Percentiles rank a stretch among this genome's conserved stretches.
These are phyloP conservation scores for Tetramorium bicarinatum DNA, from an alignment of 2,888 invertebrate species.

Conservation along the genomic window DNA sequence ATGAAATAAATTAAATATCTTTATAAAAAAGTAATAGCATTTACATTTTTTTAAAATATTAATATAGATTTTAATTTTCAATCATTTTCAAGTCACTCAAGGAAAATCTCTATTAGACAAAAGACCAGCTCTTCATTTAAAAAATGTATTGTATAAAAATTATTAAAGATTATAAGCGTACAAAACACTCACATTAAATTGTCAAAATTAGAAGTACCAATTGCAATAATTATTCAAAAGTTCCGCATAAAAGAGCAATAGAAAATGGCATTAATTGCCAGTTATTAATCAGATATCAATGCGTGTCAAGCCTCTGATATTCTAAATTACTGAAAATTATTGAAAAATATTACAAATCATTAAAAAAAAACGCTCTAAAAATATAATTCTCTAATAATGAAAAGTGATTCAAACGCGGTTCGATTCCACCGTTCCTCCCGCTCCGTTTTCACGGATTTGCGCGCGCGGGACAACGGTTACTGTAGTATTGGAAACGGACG, in stretches of 20 bases:
- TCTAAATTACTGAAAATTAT: background rate
- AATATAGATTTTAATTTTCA: background rate
- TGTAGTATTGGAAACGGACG: background rate
- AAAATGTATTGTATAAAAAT: background rate
- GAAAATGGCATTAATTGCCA: background rate
- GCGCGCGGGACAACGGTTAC: background rate
- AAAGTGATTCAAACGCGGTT: background rate
- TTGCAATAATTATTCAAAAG: background rate
- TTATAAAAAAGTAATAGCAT: background rate
- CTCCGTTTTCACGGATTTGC: background rate
- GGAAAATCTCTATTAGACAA: background rate
- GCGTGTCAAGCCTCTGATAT: too few relatives aligned
- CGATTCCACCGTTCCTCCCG: background rate
- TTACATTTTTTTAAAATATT: background rate
- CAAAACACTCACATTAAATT: background rate
- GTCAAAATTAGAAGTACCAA: background rate
- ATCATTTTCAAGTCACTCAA: background rate
- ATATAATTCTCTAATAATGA: background rate
- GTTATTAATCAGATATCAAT: background rate
- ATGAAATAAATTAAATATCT: background rate
- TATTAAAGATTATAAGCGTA: background rate
- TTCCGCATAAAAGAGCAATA: background rate
- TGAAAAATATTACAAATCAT: background rate
- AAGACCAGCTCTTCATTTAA: background rate
- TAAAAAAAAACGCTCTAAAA: background rate